Base-by-base conservation (phyloP, 2,888 invertebrate species). In the Lasiommata megera region DNA sequence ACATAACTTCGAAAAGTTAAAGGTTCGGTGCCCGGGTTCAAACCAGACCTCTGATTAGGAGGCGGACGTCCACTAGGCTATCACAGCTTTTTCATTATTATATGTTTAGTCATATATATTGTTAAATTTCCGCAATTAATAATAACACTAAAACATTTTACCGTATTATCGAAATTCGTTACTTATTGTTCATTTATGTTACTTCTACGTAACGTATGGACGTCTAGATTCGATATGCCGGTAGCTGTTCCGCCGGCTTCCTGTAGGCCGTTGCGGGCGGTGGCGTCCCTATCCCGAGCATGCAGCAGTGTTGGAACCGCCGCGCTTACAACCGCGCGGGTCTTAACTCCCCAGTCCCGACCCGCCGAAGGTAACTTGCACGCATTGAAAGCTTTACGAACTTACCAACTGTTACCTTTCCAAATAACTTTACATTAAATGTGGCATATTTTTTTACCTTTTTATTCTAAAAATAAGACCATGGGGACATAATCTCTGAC, bases 361-460 rank as follows among this genome's bases (percentile, higher is more conserved):
- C 79, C 82, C 81, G 71, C 66, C 8, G 34, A 11, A 3, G 23
- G 23, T 23, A 23, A 23, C 23, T 23, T 23, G 67, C 70, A 71
- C 80, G 77, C 76, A 71, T 69, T 82, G 76, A 82, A 82, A 82
- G 70, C 77, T 88, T 85, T 81, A 84, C 73, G 76, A 70, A 76
- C 71, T 74, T 67, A 69, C 82, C 80, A 84, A 84, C 75, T 70
- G 67, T 70, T 73, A 73, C 73, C 71, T 70, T 68, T 71, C 55
- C 60, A 69, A 70, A 70, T 67, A 60, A 65, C 67, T 67, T 67
- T 62, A 58, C 64, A 52, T 17, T 23, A 57, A 54, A 38, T 60
- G 53, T 57, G 53, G 17, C 48, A 53, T 58, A 48, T 56, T 61
- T 63, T 62, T 64, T 62, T 61, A 67, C 61, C 53, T 67, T 67